phyloP scores from a whole-genome alignment of 2,113 vertebrate genomes.

The Corynorhinus townsendii region DNA sequence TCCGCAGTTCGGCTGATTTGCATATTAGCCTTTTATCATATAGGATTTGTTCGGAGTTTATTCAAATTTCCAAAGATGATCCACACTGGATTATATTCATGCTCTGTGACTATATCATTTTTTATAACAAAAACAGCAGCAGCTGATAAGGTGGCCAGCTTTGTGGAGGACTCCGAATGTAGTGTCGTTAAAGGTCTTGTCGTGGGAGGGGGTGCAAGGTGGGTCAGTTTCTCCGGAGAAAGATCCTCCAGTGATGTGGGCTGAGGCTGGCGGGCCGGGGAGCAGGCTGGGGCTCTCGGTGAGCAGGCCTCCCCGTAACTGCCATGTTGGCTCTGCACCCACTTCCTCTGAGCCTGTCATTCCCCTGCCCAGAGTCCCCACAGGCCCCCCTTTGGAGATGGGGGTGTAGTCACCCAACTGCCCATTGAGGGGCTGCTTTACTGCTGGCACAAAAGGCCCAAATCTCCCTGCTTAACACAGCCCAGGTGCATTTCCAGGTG shows the following conservation, averaged over 20 bases:
- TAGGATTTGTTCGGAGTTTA: neutral
- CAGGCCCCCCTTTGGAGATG: neutral
- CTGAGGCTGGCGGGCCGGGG: no score
- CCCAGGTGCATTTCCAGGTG: neutral
- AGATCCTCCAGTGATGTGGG: accelerated
- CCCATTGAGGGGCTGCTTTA: neutral
- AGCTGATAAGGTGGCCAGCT: neutral
- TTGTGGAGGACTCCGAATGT: no score
- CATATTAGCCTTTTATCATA: no score
- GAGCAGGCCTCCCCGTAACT: neutral
- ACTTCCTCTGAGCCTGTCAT: neutral
- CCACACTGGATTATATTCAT: neutral
- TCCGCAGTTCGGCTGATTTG: no score
- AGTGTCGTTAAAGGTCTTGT: neutral
- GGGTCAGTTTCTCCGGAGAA: neutral
- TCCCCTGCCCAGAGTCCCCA: neutral
- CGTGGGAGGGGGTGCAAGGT: neutral
- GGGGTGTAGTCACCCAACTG: neutral
- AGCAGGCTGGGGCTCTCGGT: neutral
- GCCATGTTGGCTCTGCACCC: neutral
- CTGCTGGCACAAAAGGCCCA: no score
- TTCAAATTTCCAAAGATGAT: neutral
- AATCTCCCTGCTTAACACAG: neutral
- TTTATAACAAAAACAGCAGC: neutral
- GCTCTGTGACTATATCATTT: neutral